Base-by-base conservation (phyloP, 1,140 invertebrate species). In the Papilio helenus region DNA sequence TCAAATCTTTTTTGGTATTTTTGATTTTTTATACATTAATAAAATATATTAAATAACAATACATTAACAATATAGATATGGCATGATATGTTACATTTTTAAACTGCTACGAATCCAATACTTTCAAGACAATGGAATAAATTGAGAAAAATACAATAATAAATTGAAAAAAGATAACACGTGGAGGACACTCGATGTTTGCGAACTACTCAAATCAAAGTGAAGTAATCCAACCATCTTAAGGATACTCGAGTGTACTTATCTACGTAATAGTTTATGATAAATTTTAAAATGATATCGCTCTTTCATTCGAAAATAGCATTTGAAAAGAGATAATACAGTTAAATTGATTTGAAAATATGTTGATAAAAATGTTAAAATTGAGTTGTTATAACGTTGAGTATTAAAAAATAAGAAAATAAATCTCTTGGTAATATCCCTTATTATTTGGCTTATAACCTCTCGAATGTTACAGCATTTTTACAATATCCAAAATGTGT, bases 151-250 rank as follows among this genome's bases (percentile, higher is more conserved):
- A 23, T 46, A 12, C 10, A 58, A 10, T 23, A 58, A 20, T 20
- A 51, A 39, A 55, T 51, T 76, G 14, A 61, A 9, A 42, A 77
- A 61, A 77, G 55, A 61, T 77, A 61, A 65, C 34, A n/a, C 10
- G n/a, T 65, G 4, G 58, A 77, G 55, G 58, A 77, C 76, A 65
- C 44, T 77, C n/a, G 4, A 49, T 74, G 72, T 74, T 74, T 74
- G 51, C 76, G n/a, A 79, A 78, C 68, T 82, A 73, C 80, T 78
- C 65, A 87, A 89, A 89, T 88, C 87, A 84, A 80, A 82, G 82
- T 82, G 85, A 83, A 85, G 74, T 83, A 88, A 88, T 87, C 84
- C 81, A 76, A 79, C 83, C 84, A 81, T 84, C 83, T 84, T 80
- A 29, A 79, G 44, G 68, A 84, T 82, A 78, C 82, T 83, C 72